Evolutionary conservation across 2,797 vertebrate species (phyloP), one percentile per base, ranked within the genome.

Genomic region (Chanos chanos): DNA sequence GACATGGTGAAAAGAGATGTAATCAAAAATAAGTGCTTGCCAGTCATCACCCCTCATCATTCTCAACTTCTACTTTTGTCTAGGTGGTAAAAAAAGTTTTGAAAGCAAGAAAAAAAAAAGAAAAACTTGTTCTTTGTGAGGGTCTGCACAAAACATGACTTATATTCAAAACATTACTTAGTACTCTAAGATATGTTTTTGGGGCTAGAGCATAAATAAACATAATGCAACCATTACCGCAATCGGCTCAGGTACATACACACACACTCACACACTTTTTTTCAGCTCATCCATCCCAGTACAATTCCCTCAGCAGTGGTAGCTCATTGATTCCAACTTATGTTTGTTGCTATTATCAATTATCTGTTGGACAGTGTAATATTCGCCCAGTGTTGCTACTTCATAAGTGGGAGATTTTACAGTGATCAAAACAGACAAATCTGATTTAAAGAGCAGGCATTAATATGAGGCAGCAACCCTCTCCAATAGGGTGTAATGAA

Each of bases 391-490:
- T 88, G 86, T 86, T 84, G 84, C 83, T 68, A 15, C 56, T 34
- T 68, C 83, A 84, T 83, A 85, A 86, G 82, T 81, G 72, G 72
- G 77, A 85, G 80, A 86, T 81, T 86, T 86, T 79, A 82, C 74
- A 81, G 79, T 85, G 85, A 91, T 91, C 85, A 87, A 82, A 89
- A 87, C 75, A 70, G 86, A 90, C 88, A 89, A 88, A 90, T 89
- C 79, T 77, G 85, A 89, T 90, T 89, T 88, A 86, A 80, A 83
- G 84, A 79, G 78, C 84, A 73, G 61, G 81, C 81, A 82, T 84
- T 88, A 87, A 89, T 87, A 86, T 86, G 86, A 82, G 82, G 82
- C 73, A 66, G 61, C 77, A 74, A 76, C 82, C 80, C 82, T 83
- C 79, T 83, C 83, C 77, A 80, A 86, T 87, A 81, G 77, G 79